These are phyloP conservation scores for Scytalopus superciliaris DNA, from an alignment of 2,113 vertebrate genomes.

Conservation along the genomic window DNA sequence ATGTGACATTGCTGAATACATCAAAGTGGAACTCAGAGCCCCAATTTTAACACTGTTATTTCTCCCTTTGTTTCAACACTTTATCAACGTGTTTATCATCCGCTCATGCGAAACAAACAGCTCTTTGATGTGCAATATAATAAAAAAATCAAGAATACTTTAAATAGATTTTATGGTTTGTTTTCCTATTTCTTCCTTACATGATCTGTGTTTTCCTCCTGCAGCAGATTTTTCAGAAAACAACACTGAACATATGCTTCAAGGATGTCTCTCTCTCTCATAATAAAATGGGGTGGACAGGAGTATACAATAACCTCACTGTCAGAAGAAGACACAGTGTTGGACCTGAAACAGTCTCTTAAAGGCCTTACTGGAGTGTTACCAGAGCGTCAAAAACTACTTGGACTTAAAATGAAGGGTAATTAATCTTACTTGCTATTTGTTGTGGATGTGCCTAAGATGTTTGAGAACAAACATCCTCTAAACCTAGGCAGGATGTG, in stretches of 20 bases:
- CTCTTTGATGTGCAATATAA: background rate
- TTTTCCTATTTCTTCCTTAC: background rate
- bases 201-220: background rate
- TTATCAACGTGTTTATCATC: background rate
- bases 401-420: conserved; percentile 98
- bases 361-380: conserved; percentile 95
- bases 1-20: conserved; percentile 3
- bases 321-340: conserved; percentile 94
- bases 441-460: background rate
- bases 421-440: background rate
- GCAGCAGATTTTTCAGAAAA: conserved; percentile 46
- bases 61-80: background rate
- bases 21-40: background rate
- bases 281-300: conserved; percentile 98
- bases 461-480: background rate
- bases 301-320: conserved; percentile 95
- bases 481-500: background rate
- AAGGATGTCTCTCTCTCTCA: conserved; percentile 95
- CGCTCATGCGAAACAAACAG: background rate
- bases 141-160: background rate
- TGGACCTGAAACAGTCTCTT: conserved; percentile 96
- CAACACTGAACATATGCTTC: conserved; percentile 67
- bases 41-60: background rate
- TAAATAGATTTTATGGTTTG: background rate
- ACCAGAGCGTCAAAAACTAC: conserved; percentile 94